These are phyloP conservation scores for Allophyes oxyacanthae DNA, from an alignment of 2,888 invertebrate species.

Conservation along the genomic window DNA sequence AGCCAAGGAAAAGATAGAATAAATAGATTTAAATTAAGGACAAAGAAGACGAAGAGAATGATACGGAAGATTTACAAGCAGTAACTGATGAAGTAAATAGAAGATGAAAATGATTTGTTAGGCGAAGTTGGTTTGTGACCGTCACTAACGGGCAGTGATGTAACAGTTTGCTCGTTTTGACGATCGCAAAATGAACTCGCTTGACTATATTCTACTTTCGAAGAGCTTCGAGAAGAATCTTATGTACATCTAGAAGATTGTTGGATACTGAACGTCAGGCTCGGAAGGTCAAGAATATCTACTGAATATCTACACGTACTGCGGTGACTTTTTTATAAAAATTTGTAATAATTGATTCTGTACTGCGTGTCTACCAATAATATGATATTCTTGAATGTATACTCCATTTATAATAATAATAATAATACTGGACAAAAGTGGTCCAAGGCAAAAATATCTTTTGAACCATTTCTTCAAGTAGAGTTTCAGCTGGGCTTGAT, in stretches of 20 bases:
- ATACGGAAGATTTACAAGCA: neutral
- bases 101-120: constrained; percentile 67
- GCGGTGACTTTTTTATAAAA: too few species aligned
- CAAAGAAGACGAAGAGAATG: constrained; percentile 3
- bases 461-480: too few species aligned
- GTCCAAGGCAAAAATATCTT: too few species aligned
- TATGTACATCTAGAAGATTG: neutral
- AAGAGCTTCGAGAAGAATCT: neutral
- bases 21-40: neutral
- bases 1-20: neutral
- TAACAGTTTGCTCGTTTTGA: constrained; percentile 87
- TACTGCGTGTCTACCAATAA: too few species aligned
- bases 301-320: too few species aligned
- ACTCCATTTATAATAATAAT: too few species aligned
- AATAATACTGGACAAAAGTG: too few species aligned
- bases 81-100: constrained; percentile 12
- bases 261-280: too few species aligned
- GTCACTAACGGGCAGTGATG: constrained; percentile 89
- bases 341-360: too few species aligned
- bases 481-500: too few species aligned
- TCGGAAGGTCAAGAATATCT: too few species aligned
- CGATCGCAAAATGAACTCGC: constrained; percentile 90
- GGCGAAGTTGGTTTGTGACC: constrained; percentile 90
- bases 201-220: constrained; percentile 80
- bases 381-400: too few species aligned